These are phyloP conservation scores for Engraulis encrasicolus DNA, from an alignment of 2,113 vertebrate genomes.

Conservation along the genomic window DNA sequence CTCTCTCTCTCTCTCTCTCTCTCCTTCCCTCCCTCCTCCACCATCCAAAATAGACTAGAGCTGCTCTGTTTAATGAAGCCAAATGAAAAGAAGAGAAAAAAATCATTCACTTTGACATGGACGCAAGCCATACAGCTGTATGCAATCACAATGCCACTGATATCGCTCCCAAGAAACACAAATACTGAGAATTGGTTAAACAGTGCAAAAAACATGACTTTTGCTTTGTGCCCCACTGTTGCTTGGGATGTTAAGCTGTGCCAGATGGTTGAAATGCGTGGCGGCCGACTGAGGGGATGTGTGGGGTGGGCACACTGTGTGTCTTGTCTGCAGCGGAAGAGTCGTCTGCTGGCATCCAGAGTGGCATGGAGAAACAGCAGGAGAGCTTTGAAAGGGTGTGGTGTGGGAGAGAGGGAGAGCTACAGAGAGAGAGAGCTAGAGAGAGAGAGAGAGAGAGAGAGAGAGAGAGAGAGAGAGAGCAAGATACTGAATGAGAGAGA, in stretches of 20 bases:
- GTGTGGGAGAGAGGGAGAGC: slow-evolving; percentile 13
- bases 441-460: slow-evolving; percentile 1
- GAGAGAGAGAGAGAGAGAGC: no score
- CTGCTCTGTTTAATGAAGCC: background rate
- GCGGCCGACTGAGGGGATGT: background rate
- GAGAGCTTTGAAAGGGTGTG: no score
- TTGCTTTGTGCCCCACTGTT: background rate
- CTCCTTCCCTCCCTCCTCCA: no score
- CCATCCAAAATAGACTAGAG: background rate
- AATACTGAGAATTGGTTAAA: background rate
- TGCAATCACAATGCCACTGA: background rate
- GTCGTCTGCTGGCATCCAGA: background rate
- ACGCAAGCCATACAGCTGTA: background rate
- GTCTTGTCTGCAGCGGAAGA: background rate
- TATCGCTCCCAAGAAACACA: background rate
- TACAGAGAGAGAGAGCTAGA: slow-evolving; percentile 23
- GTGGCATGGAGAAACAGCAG: background rate
- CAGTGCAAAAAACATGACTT: background rate
- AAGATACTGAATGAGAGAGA: no score
- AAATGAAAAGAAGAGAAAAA: no score
- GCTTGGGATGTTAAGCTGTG: background rate
- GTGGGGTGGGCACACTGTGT: background rate
- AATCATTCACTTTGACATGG: background rate
- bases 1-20: no score
- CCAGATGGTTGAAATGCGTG: background rate